Conservation (phyloP, 1,140 invertebrate genomes). For the Drosophila pseudoananassae region DNA sequence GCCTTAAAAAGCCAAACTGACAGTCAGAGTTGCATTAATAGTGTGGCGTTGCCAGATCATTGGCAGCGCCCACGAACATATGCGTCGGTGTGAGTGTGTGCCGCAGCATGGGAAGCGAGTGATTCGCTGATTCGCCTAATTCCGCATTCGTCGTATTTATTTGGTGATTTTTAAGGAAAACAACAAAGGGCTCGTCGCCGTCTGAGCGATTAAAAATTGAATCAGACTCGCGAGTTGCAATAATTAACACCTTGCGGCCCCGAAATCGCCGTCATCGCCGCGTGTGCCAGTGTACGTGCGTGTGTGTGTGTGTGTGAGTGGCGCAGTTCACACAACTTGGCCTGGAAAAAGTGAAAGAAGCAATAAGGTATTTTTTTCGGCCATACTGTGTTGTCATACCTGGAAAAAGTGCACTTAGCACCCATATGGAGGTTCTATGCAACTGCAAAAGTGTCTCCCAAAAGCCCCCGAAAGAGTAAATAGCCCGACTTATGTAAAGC, state of each 20-base stretch:
- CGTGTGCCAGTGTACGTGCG: constrained; percentile 37
- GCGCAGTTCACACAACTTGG: constrained; percentile 73
- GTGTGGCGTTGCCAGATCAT: constrained; percentile 36
- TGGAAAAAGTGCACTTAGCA: constrained; percentile 61
- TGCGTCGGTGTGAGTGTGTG: constrained; percentile 50
- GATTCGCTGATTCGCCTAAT: constrained; percentile 67
- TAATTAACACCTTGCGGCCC: constrained; percentile 47
- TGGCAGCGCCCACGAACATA: constrained; percentile 39
- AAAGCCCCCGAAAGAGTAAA: constrained; percentile 11
- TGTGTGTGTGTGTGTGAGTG: constrained; percentile 37
- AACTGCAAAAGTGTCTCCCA: constrained; percentile 13
- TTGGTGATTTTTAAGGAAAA: constrained; percentile 39
- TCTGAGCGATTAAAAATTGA: not conserved
- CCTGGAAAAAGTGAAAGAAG: constrained; percentile 81
- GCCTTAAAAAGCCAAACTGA: constrained; percentile 7
- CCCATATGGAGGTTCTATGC: constrained; percentile 30
- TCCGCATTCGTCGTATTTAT: constrained; percentile 54
- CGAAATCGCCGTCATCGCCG: constrained; percentile 35
- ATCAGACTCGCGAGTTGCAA: constrained; percentile 19
- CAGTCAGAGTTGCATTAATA: constrained; percentile 53
- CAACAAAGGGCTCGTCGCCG: constrained; percentile 19
- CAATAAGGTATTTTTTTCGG: constrained; percentile 61
- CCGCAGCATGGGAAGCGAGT: constrained; percentile 76
- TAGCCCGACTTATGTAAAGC: constrained; percentile 53
- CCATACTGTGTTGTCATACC: constrained; percentile 72